phyloP scores from a whole-genome alignment of 2,113 vertebrate genomes.

The Campylorhamphus procurvoides region DNA sequence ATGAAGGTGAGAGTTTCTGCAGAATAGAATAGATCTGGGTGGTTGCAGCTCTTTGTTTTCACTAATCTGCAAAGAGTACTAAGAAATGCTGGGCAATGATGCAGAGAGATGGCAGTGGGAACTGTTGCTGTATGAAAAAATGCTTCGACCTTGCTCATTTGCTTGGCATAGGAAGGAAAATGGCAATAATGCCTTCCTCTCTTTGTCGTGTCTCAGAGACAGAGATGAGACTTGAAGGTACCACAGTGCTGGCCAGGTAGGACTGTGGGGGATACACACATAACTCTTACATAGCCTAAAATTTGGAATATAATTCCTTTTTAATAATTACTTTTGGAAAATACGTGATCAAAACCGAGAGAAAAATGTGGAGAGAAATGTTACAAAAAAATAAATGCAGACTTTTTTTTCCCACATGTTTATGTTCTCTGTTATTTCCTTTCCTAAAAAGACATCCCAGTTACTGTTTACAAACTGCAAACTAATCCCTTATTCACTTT shows the following conservation, averaged over 20 bases:
- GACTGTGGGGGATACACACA: no score
- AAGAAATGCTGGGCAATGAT: no score
- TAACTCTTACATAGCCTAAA: background rate
- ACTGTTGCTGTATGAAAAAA: no score
- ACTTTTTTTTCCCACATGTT: background rate
- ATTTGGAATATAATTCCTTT: background rate
- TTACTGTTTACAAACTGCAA: background rate
- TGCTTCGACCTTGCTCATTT: no score
- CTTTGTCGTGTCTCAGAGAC: no score
- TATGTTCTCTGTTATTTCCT: background rate
- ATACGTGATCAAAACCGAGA: background rate
- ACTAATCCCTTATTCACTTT: background rate
- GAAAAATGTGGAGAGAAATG: background rate
- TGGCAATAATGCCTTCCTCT: no score
- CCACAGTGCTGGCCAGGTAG: no score
- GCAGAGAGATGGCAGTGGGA: no score
- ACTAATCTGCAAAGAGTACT: no score
- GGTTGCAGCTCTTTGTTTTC: no score
- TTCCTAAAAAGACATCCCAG: background rate
- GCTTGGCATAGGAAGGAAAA: no score
- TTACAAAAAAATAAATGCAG: background rate
- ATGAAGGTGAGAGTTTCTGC: background rate
- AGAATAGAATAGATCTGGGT: background rate
- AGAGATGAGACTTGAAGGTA: no score
- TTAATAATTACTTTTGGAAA: background rate